Conservation (phyloP, 2,888 invertebrate species). For the Meiosimyza decipiens region DNA sequence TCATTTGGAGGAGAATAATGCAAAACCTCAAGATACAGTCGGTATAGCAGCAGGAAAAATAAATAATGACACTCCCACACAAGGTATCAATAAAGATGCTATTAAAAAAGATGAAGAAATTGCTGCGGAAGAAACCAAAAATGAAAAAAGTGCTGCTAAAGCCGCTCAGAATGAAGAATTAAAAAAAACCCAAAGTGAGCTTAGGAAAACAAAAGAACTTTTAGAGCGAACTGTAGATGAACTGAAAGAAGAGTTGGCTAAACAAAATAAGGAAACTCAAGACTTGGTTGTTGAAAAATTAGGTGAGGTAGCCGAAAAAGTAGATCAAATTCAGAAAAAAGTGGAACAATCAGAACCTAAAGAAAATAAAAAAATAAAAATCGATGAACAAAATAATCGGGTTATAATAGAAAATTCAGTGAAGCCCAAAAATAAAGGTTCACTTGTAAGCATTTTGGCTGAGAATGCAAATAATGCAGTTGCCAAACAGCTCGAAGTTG, state of each 20-base stretch:
- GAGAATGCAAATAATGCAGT: slow-evolving; percentile 47
- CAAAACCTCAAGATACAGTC: not conserved
- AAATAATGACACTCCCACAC: slow-evolving; percentile 20
- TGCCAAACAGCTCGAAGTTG: slow-evolving; percentile 25
- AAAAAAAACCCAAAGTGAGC: slow-evolving; percentile 59
- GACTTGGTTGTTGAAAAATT: slow-evolving; percentile 58
- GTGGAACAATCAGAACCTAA: slow-evolving; percentile 63
- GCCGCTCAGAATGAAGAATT: slow-evolving; percentile 56
- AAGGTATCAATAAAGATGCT: slow-evolving; percentile 64
- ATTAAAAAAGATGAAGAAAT: slow-evolving; percentile 68
- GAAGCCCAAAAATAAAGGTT: slow-evolving; percentile 41
- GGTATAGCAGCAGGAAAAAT: not conserved
- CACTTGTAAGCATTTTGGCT: slow-evolving; percentile 55
- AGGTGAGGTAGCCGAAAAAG: slow-evolving; percentile 58
- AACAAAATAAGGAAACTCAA: slow-evolving; percentile 62
- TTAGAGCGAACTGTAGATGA: slow-evolving; percentile 66
- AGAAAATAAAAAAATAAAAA: slow-evolving; percentile 9
- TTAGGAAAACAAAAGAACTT: slow-evolving; percentile 60
- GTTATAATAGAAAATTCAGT: not conserved
- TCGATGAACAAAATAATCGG: not conserved
- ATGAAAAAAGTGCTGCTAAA: slow-evolving; percentile 41
- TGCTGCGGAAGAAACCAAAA: slow-evolving; percentile 59
- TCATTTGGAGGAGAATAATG: not conserved
- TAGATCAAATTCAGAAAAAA: slow-evolving; percentile 68
- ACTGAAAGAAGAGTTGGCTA: slow-evolving; percentile 66